Percentiles rank a stretch among this genome's conserved stretches.
Evolutionary conservation across 2,888 invertebrate species (phyloP).

Genomic region (Cephus runcator): DNA sequence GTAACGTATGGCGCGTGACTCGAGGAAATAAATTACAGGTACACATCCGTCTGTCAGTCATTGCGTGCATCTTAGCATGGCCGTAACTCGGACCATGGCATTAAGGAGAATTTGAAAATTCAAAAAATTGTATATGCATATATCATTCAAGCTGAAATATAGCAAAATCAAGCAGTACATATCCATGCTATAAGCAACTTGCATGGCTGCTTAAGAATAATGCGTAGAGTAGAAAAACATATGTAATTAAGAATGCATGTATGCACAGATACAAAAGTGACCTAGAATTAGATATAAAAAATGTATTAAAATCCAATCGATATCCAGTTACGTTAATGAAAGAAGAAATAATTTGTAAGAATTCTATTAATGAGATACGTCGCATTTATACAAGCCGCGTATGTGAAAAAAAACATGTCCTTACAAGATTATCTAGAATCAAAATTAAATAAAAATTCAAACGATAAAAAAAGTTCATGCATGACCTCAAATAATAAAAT

Average conservation of each 20-base stretch:
- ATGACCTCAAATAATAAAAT: too few species aligned
- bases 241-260: constrained; percentile 23
- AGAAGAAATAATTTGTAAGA: too few species aligned
- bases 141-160: constrained; percentile 13
- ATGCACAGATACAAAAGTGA: constrained; percentile 10
- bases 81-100: background rate
- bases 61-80: background rate
- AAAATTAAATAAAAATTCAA: too few species aligned
- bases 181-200: constrained; percentile 32
- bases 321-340: too few species aligned
- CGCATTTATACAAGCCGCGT: too few species aligned
- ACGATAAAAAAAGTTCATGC: too few species aligned
- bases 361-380: too few species aligned
- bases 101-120: background rate
- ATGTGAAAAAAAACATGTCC: too few species aligned
- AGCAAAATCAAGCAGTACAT: constrained; percentile 6
- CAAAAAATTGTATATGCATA: constrained; percentile 2
- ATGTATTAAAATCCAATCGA: too few species aligned
- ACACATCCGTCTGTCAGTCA: background rate
- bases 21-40: background rate
- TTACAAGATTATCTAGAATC: too few species aligned
- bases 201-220: constrained; percentile 7
- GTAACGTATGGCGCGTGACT: background rate
- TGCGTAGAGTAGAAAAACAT: background rate
- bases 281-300: too few species aligned